Conservation (phyloP, 2,888 invertebrate species). For the Netelia inedita region DNA sequence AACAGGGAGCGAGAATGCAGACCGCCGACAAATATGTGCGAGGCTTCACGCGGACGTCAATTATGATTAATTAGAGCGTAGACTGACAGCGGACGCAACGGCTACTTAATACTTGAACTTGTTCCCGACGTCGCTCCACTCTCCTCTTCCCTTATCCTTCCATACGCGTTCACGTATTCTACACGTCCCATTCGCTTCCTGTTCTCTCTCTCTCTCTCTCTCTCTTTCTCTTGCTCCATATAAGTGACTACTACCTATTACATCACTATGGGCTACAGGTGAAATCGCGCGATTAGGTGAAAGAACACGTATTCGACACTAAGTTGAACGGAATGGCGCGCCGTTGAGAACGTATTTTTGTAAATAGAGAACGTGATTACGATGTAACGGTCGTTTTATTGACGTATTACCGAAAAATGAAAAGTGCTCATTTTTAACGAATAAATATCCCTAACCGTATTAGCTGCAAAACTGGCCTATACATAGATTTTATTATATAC, state of each 20-base stretch:
- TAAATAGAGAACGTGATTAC: no score
- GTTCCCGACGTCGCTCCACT: conserved; percentile 76
- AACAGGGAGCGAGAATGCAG: conserved; percentile 37
- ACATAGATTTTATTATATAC: no score
- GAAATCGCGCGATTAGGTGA: neutral
- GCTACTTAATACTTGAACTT: conserved; percentile 83
- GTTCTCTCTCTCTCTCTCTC: conserved; percentile 51
- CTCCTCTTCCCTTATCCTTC: conserved; percentile 73
- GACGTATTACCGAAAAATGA: no score
- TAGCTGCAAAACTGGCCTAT: no score
- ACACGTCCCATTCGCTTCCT: conserved; percentile 71
- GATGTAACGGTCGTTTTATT: no score
- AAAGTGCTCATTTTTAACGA: no score
- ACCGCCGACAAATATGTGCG: conserved; percentile 78
- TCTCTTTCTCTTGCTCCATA: conserved; percentile 11
- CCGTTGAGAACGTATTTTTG: no score
- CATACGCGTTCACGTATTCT: conserved; percentile 47
- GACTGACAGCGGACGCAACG: conserved; percentile 85
- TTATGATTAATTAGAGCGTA: conserved; percentile 85
- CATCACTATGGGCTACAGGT: neutral
- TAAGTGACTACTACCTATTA: neutral
- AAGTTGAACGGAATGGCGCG: no score
- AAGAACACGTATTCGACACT: no score
- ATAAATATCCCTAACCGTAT: no score
- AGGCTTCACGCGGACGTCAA: conserved; percentile 84